These are phyloP conservation scores for Microvelia longipes DNA, from an alignment of 1,140 invertebrate species.

Conservation along the genomic window DNA sequence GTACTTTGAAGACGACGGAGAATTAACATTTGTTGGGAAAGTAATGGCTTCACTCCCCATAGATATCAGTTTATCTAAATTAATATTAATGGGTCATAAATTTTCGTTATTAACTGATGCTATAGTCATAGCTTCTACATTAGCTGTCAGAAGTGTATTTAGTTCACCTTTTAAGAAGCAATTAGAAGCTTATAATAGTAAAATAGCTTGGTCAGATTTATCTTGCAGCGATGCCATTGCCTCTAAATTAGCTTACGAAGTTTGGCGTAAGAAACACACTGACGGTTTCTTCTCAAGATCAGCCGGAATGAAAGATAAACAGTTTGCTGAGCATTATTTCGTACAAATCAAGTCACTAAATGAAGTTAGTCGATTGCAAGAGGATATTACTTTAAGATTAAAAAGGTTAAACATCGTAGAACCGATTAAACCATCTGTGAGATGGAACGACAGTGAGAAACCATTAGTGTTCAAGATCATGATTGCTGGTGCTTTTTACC, in stretches of 20 bases:
- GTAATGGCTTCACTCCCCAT: slow-evolving; percentile 70
- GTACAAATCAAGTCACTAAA: slow-evolving; percentile 52
- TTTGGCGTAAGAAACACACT: slow-evolving; percentile 26
- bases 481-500: slow-evolving; percentile 75
- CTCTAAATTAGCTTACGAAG: slow-evolving; percentile 62
- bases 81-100: slow-evolving; percentile 75
- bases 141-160: slow-evolving; percentile 70
- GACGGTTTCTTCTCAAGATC: background rate
- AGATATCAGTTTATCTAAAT: slow-evolving; percentile 62
- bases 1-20: slow-evolving; percentile 57
- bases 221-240: slow-evolving; percentile 75
- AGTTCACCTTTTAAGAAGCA: slow-evolving; percentile 51
- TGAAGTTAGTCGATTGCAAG: slow-evolving; percentile 53
- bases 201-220: slow-evolving; percentile 61
- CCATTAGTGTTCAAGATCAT: slow-evolving; percentile 33
- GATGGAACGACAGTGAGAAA: background rate
- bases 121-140: slow-evolving; percentile 46
- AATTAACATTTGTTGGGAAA: slow-evolving; percentile 70
- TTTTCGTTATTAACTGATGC: slow-evolving; percentile 49
- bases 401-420: slow-evolving; percentile 27
- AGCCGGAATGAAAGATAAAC: background rate
- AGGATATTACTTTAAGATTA: slow-evolving; percentile 50
- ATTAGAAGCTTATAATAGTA: slow-evolving; percentile 57
- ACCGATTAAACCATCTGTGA: background rate
- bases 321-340: slow-evolving; percentile 35